phyloP scores from a whole-genome alignment of 2,797 vertebrate species.

The Triplophysa bombifrons region DNA sequence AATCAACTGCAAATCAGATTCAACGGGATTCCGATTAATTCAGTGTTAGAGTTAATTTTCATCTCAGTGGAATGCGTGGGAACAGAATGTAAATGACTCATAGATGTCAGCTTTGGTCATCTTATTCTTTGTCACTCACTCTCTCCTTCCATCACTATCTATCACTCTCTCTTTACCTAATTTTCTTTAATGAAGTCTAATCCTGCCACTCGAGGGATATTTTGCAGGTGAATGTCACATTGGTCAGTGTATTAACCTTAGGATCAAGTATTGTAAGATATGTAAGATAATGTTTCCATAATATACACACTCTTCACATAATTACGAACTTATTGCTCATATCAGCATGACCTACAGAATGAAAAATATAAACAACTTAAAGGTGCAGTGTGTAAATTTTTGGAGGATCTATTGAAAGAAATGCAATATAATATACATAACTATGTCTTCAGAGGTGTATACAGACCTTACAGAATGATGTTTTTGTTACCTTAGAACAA shows the following conservation, averaged over 20 bases:
- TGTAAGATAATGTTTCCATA: background rate
- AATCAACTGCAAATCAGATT: slow-evolving; percentile 63
- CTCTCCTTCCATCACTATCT: slow-evolving; percentile 5
- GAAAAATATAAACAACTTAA: background rate
- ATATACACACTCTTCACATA: background rate
- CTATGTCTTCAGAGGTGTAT: too few relatives aligned
- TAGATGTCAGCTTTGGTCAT: slow-evolving; percentile 43
- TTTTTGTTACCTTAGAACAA: too few relatives aligned
- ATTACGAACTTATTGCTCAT: background rate
- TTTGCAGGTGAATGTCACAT: slow-evolving; percentile 6
- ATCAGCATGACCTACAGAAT: slow-evolving; percentile 8
- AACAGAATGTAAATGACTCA: slow-evolving; percentile 66
- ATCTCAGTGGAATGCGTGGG: slow-evolving; percentile 52
- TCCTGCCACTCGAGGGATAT: background rate
- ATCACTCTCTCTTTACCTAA: slow-evolving; percentile 10
- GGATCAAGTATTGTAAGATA: background rate
- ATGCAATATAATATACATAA: too few relatives aligned
- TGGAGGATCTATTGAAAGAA: too few relatives aligned
- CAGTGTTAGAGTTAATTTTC: slow-evolving; percentile 62
- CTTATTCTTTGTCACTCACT: slow-evolving; percentile 6
- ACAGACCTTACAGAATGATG: too few relatives aligned
- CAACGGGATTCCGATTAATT: slow-evolving; percentile 63
- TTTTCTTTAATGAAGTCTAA: slow-evolving; percentile 8
- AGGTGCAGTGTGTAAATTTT: too few relatives aligned
- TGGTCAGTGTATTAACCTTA: slow-evolving; percentile 15